phyloP scores from a whole-genome alignment of 2,797 vertebrate genomes.

The Danionella dracula region DNA sequence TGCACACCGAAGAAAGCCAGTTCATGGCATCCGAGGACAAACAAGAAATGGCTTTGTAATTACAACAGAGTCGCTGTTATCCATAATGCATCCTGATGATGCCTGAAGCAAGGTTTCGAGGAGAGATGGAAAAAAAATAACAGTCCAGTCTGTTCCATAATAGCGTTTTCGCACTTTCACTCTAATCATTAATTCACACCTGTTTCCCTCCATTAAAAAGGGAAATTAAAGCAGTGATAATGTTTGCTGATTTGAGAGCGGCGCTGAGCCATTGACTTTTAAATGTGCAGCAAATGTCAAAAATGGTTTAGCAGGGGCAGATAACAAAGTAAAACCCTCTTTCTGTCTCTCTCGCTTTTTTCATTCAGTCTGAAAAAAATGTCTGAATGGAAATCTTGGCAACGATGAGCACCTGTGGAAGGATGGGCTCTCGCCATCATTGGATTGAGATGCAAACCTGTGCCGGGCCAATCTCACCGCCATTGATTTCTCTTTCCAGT shows the following conservation, averaged over 20 bases:
- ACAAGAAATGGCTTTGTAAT: conserved; percentile 24
- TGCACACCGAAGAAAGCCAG: conserved; percentile 36
- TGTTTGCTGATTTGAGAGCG: conserved; percentile 40
- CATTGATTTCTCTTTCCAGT: conserved; percentile 58
- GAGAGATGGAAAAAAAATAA: not conserved
- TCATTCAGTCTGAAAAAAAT: conserved; percentile 8
- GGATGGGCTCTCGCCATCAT: conserved; percentile 33
- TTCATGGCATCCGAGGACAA: conserved; percentile 39
- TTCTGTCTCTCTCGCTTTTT: conserved; percentile 26
- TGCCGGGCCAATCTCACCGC: conserved; percentile 38
- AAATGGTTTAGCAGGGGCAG: conserved; percentile 38
- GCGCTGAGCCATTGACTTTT: conserved; percentile 59
- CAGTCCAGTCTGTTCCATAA: conserved; percentile 10
- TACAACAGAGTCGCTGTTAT: conserved; percentile 11
- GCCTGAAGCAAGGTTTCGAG: conserved; percentile 15
- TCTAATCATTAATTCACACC: conserved; percentile 34
- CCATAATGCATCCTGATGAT: conserved; percentile 15
- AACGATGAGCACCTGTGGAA: conserved; percentile 39
- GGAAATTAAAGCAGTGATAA: conserved; percentile 55
- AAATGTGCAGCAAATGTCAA: conserved; percentile 61
- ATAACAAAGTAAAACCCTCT: conserved; percentile 43
- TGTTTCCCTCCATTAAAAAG: conserved; percentile 43
- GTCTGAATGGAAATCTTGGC: conserved; percentile 21
- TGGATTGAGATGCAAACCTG: conserved; percentile 29
- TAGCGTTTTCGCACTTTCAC: conserved; percentile 27